Conservation (phyloP, 23 tunicate species). For the Trididemnum miniatum region DNA sequence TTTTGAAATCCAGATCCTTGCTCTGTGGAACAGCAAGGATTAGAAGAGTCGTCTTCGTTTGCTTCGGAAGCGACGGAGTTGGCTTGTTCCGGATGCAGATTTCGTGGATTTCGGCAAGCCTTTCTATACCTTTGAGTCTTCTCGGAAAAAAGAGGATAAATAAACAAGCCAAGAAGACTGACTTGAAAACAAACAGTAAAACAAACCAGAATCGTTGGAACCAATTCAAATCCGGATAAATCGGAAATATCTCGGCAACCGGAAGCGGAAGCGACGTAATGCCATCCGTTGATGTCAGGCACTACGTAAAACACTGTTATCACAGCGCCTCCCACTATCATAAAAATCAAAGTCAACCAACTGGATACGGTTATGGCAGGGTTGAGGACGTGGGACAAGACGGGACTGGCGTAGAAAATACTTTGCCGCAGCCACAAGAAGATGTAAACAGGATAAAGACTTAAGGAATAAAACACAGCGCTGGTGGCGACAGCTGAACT, state of each 20-base stretch:
- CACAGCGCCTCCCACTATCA: constrained; percentile 61
- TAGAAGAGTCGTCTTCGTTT: not conserved
- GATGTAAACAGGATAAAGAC: constrained; percentile 75
- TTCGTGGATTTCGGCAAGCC: not conserved
- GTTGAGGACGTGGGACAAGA: constrained; percentile 79
- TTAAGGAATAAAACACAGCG: constrained; percentile 82
- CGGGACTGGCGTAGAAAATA: constrained; percentile 91
- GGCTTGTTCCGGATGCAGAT: not conserved
- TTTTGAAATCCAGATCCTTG: not conserved
- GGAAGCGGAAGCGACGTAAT: constrained; percentile 45
- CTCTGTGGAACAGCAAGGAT: not conserved
- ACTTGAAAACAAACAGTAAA: constrained; percentile 70
- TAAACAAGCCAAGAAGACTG: constrained; percentile 61
- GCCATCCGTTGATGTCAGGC: constrained; percentile 83
- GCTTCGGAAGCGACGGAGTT: constrained; percentile 6
- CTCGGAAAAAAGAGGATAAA: constrained; percentile 81
- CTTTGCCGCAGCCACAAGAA: constrained; percentile 92
- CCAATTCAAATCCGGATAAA: constrained; percentile 49
- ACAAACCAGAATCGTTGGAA: constrained; percentile 52
- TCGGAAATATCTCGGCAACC: constrained; percentile 73
- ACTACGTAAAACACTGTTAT: constrained; percentile 64
- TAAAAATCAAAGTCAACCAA: constrained; percentile 64
- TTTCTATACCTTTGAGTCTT: constrained; percentile 78
- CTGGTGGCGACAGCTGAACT: constrained; percentile 58
- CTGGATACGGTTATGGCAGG: constrained; percentile 68